Evolutionary conservation across 2,888 invertebrate genomes (phyloP), one percentile per base, ranked within the genome.

Genomic region (Pimpla rufipes): DNA sequence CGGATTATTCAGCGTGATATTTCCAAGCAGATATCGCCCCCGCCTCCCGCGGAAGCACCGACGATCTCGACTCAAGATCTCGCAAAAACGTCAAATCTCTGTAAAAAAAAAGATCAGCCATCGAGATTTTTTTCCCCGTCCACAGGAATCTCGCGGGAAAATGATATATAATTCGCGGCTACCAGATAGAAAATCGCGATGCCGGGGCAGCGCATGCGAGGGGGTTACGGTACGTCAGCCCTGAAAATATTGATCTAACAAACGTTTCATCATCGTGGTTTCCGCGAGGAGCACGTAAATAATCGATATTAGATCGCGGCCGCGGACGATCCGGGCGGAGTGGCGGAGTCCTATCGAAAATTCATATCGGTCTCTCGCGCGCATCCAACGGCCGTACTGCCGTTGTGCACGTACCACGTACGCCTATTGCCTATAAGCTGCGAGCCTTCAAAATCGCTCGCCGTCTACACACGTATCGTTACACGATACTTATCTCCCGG

Each of bases 341-440:
- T 21, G 52, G 21, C 50, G 50, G 35, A n/a, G 13, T 66, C 57
- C 79, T 87, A 88, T 89, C 88, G 86, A 79, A 85, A 89, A 88
- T 86, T 87, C 85, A 75, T 81, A 88, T 88, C 85, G 83, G 77
- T 73, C 82, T 29, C 18, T 18, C 35, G 29, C 23, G 45, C 42
- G 52, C 18, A 50, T 16, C 37, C n/a, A 50, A n/a, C 3, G 2
- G n/a, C 21, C 64, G 52, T 37, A 70, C 42, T 23, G 42, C 57
- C 42, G 7, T 52, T 7, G 18, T 55, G 37, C 23, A 55, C 50
- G 35, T 2, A 11, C 2, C 0, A 2, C 29, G 42, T 42, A 13
- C 42, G 42, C 42, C 11, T 13, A 13, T 59, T 35, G 57, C n/a
- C 57, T 7, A 47, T 71, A 40, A 71, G 50, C 70, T 81, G 75